phyloP scores from a whole-genome alignment of 2,797 vertebrate species.

The Tragelaphus eurycerus region DNA sequence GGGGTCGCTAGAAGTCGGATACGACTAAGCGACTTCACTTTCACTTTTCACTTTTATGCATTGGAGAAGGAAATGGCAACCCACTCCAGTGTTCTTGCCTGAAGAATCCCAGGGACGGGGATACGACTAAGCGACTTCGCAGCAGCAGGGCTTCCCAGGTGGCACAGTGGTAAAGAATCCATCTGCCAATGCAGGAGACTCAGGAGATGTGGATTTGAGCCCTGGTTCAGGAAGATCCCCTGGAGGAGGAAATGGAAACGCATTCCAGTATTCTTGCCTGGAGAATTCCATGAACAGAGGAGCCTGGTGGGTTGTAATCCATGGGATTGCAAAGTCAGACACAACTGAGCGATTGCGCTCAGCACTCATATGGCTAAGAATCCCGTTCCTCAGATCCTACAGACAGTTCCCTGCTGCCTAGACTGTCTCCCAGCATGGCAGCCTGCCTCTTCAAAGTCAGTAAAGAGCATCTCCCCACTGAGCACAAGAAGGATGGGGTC shows the following conservation, averaged over 20 bases:
- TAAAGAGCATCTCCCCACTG: background rate
- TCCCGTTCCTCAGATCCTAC: background rate
- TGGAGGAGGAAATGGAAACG: background rate
- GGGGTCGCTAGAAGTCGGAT: no score
- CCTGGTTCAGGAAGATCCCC: background rate
- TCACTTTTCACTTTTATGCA: no score
- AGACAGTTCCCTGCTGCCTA: background rate
- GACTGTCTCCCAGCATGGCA: background rate
- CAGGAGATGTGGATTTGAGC: background rate
- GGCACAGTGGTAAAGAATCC: background rate
- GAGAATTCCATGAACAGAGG: background rate
- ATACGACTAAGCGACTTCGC: no score
- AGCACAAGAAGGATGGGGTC: background rate
- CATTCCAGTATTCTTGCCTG: background rate
- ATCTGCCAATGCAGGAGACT: background rate
- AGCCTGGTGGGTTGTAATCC: background rate
- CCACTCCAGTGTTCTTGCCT: no score
- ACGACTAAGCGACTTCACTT: no score
- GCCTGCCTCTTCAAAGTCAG: background rate
- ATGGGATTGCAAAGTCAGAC: background rate
- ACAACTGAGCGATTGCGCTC: background rate
- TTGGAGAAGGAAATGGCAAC: no score
- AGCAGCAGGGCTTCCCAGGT: background rate
- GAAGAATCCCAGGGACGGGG: no score
- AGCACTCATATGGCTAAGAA: background rate